Conservation (phyloP, 2,797 vertebrate genomes). For the Choloepus didactylus region DNA sequence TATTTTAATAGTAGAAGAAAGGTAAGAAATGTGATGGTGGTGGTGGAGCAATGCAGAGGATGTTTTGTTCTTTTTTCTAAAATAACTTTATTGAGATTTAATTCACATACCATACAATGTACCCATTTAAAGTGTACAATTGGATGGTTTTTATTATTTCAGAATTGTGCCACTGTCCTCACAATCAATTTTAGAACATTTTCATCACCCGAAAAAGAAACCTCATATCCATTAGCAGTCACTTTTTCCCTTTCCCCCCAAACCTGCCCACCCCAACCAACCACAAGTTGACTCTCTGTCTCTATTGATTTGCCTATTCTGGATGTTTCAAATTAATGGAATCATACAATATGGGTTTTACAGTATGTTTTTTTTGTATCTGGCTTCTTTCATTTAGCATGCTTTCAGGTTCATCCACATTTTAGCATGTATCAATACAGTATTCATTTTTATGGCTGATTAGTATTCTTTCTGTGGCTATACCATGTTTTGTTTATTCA, state of each 20-base stretch:
- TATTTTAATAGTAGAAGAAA: slow-evolving; percentile 28
- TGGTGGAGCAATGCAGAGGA: neutral
- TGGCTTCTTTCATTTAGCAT: neutral
- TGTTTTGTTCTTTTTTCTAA: neutral
- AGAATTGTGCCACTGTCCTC: neutral
- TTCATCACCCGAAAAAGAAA: neutral
- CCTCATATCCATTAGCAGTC: neutral
- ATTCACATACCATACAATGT: neutral
- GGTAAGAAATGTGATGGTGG: neutral
- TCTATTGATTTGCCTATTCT: neutral
- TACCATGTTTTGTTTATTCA: neutral
- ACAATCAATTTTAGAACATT: neutral
- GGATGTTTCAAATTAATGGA: neutral
- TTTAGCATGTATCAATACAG: neutral
- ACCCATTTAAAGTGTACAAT: neutral
- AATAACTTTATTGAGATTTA: neutral
- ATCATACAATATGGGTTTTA: neutral
- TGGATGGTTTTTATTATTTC: neutral
- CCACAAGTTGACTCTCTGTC: neutral
- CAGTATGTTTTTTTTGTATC: neutral
- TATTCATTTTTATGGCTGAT: neutral
- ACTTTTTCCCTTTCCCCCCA: neutral
- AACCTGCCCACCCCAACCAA: neutral
- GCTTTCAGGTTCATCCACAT: neutral
- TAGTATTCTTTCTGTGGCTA: neutral